A percentile compares a stretch with the other conserved stretches of the same genome.
These are phyloP conservation scores for Trididemnum clinides DNA, from an alignment of 23 tunicate species.

Conservation along the genomic window DNA sequence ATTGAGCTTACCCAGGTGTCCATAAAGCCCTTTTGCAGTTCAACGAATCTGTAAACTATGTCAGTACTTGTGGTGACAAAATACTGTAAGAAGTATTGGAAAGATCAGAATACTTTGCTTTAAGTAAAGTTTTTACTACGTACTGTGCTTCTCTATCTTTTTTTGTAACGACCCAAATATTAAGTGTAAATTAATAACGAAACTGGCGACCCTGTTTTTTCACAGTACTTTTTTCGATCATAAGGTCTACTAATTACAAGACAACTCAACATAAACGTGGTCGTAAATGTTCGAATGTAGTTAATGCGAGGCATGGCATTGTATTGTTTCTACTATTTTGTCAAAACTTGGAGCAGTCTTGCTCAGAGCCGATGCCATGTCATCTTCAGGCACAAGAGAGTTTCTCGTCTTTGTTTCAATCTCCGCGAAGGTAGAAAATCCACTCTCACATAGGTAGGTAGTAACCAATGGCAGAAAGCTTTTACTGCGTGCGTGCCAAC, in stretches of 20 bases:
- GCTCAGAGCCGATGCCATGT: slow-evolving; percentile 1
- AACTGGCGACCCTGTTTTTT: no score
- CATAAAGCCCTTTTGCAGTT: no score
- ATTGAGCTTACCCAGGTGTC: no score
- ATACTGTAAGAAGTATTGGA: no score
- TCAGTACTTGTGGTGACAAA: no score
- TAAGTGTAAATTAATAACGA: no score
- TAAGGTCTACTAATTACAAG: not conserved
- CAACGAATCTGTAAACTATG: no score
- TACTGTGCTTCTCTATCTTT: no score
- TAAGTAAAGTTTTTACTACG: no score
- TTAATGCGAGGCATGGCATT: not conserved
- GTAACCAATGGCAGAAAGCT: slow-evolving; percentile 19
- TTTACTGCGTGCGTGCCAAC: slow-evolving; percentile 23
- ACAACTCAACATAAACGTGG: not conserved
- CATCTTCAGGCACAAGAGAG: not conserved
- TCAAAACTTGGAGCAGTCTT: slow-evolving; percentile 10
- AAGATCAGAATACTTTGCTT: no score
- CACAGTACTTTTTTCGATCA: not conserved
- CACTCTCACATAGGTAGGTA: slow-evolving; percentile 3
- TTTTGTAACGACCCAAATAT: no score
- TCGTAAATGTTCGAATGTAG: not conserved
- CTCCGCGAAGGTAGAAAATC: not conserved
- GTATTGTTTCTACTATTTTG: not conserved
- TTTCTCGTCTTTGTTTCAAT: slow-evolving; percentile 4